A percentile compares a stretch with the other conserved stretches of the same genome.
Evolutionary conservation across 2,113 vertebrate species (phyloP).

Genomic region (Empidonax alnorum): DNA sequence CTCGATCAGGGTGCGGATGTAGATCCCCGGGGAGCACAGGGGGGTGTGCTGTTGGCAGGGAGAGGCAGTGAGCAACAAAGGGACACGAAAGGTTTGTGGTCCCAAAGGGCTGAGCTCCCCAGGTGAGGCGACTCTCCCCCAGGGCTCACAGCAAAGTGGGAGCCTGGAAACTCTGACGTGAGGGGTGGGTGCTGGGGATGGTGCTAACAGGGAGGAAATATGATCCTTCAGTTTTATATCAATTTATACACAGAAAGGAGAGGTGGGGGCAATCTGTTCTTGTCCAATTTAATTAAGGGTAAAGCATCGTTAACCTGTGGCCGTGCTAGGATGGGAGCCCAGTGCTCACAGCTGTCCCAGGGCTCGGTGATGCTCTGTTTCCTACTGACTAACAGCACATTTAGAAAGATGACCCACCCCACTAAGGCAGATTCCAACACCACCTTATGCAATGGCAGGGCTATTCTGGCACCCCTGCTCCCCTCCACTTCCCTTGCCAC

Average conservation of each 20-base stretch:
- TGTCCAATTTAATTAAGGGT: background rate
- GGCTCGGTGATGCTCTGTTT: background rate
- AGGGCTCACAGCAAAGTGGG: background rate
- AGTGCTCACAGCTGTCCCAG: background rate
- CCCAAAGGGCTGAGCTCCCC: background rate
- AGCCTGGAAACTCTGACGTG: background rate
- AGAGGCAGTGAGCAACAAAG: accelerated
- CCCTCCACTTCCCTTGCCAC: background rate
- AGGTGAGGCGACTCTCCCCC: background rate
- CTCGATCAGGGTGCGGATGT: constrained; percentile 92
- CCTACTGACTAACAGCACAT: background rate
- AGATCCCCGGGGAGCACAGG: constrained; percentile 89
- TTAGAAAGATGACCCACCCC: background rate
- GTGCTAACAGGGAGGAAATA: background rate
- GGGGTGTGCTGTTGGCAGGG: constrained; percentile 85
- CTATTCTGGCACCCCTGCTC: background rate
- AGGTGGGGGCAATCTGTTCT: background rate
- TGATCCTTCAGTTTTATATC: accelerated
- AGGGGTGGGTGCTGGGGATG: background rate
- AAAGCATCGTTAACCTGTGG: background rate
- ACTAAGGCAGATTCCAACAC: background rate
- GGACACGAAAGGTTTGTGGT: background rate
- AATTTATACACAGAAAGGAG: background rate
- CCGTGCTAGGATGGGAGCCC: background rate
- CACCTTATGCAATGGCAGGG: background rate